Percentiles rank a stretch among this genome's conserved stretches.
Evolutionary conservation across 2,888 invertebrate species (phyloP).

Genomic region (Drosophila dives): DNA sequence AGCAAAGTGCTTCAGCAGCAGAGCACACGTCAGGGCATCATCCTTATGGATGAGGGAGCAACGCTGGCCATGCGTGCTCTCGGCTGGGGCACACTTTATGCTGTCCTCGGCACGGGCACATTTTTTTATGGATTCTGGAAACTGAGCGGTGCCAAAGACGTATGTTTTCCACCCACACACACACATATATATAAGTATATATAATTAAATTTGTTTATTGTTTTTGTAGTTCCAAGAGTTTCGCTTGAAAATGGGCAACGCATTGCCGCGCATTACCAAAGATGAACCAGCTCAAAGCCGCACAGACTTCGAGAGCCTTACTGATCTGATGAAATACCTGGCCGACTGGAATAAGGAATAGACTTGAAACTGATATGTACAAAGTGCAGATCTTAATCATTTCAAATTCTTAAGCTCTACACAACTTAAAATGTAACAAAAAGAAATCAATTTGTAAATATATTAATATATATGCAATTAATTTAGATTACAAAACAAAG

Average conservation of each 20-base stretch:
- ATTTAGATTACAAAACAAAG: constrained; percentile 28
- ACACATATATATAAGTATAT: background rate
- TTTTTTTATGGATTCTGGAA: constrained; percentile 95
- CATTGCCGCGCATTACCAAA: constrained; percentile 91
- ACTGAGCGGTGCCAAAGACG: constrained; percentile 93
- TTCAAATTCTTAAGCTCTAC: constrained; percentile 38
- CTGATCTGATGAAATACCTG: constrained; percentile 93
- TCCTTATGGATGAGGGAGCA: constrained; percentile 91
- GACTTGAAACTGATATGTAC: background rate
- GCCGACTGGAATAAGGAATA: constrained; percentile 85
- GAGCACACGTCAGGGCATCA: constrained; percentile 87
- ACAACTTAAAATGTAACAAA: constrained; percentile 31
- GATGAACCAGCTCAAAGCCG: constrained; percentile 92
- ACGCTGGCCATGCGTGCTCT: constrained; percentile 93
- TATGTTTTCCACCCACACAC: constrained; percentile 82
- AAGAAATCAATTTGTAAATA: constrained; percentile 6
- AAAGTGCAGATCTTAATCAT: background rate
- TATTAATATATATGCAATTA: constrained; percentile 20
- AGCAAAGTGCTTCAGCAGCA: constrained; percentile 90
- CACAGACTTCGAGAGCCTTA: constrained; percentile 94
- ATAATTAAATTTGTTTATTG: constrained; percentile 72
- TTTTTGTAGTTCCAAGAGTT: constrained; percentile 91
- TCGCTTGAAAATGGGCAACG: constrained; percentile 90
- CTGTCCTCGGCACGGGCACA: constrained; percentile 92
- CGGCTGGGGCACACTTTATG: constrained; percentile 94